phyloP scores from a whole-genome alignment of 2,113 vertebrate genomes.

The Pyrgilauda ruficollis region DNA sequence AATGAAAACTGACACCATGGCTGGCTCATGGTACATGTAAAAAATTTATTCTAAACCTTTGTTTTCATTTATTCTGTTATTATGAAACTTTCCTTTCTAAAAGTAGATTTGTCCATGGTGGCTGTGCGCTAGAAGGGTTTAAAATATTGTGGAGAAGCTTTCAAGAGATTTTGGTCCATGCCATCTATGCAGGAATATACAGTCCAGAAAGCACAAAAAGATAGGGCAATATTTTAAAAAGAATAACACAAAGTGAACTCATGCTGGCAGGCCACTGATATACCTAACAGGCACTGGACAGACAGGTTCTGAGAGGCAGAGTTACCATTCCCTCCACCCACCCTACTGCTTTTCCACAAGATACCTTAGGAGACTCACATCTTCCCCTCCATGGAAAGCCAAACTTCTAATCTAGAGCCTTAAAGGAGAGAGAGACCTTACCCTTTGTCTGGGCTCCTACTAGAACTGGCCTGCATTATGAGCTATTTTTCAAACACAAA shows the following conservation, averaged over 20 bases:
- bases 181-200: not conserved
- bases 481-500: not conserved
- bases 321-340: not conserved
- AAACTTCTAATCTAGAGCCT: not conserved
- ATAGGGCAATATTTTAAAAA: not conserved
- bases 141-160: not conserved
- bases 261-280: not conserved
- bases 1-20: not conserved
- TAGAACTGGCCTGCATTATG: not conserved
- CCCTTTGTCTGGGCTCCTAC: not conserved
- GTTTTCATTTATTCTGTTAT: not conserved
- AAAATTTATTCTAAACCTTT: not conserved
- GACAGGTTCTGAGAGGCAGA: accelerated
- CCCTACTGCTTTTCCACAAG: not conserved
- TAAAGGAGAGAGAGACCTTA: not conserved
- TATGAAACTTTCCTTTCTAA: not conserved
- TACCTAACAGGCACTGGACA: not conserved
- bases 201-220: not conserved
- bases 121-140: not conserved
- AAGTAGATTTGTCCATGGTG: not conserved
- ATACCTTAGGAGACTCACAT: not conserved
- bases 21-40: not conserved
- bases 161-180: not conserved
- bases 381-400: not conserved
- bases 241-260: not conserved